phyloP scores from a whole-genome alignment of 2,888 invertebrate species.

The Euplagia quadripunctaria region DNA sequence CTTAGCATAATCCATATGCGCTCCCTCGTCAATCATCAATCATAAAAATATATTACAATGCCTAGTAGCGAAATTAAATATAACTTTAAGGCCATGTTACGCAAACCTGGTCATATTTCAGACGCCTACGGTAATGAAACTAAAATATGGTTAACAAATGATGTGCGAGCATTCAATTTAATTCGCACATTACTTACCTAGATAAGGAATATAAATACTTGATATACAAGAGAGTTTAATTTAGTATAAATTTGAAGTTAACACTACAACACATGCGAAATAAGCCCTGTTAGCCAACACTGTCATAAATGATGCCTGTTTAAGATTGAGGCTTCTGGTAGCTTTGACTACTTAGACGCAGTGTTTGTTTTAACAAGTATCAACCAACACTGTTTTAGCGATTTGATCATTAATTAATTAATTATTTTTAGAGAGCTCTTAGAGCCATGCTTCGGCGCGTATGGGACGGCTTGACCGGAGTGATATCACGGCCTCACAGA shows the following conservation, averaged over 20 bases:
- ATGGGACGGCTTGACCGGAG: no score
- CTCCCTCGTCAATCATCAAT: background rate
- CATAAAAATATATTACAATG: background rate
- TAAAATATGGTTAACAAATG: slow-evolving; percentile 56
- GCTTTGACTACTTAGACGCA: background rate
- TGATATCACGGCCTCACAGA: no score
- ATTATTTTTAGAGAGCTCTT: no score
- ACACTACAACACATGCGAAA: background rate
- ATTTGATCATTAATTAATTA: no score
- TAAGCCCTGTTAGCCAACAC: background rate
- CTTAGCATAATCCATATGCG: background rate
- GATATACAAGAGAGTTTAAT: background rate
- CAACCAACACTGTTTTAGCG: no score
- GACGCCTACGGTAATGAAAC: slow-evolving; percentile 58
- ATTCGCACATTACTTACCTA: slow-evolving; percentile 45
- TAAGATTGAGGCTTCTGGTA: background rate
- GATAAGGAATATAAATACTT: slow-evolving; percentile 7
- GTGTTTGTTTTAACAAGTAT: background rate
- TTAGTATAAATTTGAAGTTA: background rate
- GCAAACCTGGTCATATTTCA: slow-evolving; percentile 56
- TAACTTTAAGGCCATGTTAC: slow-evolving; percentile 33
- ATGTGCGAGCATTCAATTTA: slow-evolving; percentile 58
- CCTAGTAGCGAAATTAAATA: slow-evolving; percentile 46
- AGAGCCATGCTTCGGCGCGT: no score
- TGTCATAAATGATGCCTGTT: background rate